These are phyloP conservation scores for Megalonaias nervosa DNA, from an alignment of 1,140 invertebrate species.

Conservation along the genomic window DNA sequence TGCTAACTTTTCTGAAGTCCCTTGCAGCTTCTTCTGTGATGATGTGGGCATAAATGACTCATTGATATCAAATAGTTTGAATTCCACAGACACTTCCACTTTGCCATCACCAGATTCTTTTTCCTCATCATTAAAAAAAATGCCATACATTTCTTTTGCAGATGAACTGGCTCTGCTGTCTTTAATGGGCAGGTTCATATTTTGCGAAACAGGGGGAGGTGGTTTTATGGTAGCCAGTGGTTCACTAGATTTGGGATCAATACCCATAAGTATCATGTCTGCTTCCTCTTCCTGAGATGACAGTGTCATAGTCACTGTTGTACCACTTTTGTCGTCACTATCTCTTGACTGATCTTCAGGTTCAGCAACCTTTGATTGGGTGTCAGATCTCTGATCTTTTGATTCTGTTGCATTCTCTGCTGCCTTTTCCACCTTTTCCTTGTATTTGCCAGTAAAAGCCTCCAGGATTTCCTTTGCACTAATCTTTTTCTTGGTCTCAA, in stretches of 20 bases:
- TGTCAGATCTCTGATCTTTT: neutral
- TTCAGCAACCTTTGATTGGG: constrained; percentile 8
- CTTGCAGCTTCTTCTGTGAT: neutral
- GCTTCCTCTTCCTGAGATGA: constrained; percentile 26
- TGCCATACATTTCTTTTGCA: constrained; percentile 6
- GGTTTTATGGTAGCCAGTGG: constrained; percentile 39
- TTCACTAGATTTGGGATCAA: constrained; percentile 35
- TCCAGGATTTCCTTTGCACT: constrained; percentile 39
- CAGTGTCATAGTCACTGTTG: constrained; percentile 1
- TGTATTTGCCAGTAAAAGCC: constrained; percentile 36
- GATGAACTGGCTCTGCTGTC: constrained; percentile 11
- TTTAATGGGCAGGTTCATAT: constrained; percentile 35
- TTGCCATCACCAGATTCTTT: neutral
- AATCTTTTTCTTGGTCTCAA: constrained; percentile 35
- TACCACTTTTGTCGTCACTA: neutral
- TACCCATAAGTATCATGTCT: constrained; percentile 53
- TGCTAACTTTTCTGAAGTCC: too few species aligned
- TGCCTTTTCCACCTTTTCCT: constrained; percentile 28
- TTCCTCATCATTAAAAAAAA: constrained; percentile 10
- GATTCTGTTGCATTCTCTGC: neutral
- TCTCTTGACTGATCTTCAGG: constrained; percentile 5
- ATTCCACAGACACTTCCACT: neutral
- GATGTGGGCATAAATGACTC: neutral
- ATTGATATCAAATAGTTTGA: neutral
- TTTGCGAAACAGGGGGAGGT: constrained; percentile 49